phyloP scores from a whole-genome alignment of 2,113 vertebrate species.

The Formicarius rufipectus region DNA sequence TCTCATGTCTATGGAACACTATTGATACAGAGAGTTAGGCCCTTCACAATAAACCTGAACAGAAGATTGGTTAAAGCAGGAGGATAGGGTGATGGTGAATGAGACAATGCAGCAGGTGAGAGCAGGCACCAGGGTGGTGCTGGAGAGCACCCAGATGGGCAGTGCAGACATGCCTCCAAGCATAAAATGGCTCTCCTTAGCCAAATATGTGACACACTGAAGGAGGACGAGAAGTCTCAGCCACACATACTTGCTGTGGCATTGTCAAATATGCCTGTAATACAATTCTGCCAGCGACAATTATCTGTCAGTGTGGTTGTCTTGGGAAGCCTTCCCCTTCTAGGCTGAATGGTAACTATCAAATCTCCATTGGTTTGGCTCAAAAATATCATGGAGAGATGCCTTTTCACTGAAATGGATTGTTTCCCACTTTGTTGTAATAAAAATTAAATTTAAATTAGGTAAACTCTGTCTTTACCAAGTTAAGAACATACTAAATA shows the following conservation, averaged over 20 bases:
- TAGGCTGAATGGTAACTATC: neutral
- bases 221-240: neutral
- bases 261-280: neutral
- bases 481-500: neutral
- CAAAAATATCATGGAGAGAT: neutral
- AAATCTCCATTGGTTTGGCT: neutral
- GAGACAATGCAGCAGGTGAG: neutral
- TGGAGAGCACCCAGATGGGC: neutral
- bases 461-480: neutral
- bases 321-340: neutral
- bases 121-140: neutral
- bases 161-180: neutral
- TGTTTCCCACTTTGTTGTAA: neutral
- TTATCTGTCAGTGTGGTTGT: neutral
- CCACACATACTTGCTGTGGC: neutral
- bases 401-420: neutral
- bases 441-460: neutral
- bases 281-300: neutral
- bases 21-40: neutral
- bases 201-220: neutral
- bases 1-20: neutral
- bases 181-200: neutral
- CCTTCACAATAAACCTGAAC: neutral
- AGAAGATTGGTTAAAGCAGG: neutral
- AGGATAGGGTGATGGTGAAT: neutral